These are phyloP conservation scores for Eurytemora carolleeae DNA, from an alignment of 1,140 invertebrate species.

Conservation along the genomic window DNA sequence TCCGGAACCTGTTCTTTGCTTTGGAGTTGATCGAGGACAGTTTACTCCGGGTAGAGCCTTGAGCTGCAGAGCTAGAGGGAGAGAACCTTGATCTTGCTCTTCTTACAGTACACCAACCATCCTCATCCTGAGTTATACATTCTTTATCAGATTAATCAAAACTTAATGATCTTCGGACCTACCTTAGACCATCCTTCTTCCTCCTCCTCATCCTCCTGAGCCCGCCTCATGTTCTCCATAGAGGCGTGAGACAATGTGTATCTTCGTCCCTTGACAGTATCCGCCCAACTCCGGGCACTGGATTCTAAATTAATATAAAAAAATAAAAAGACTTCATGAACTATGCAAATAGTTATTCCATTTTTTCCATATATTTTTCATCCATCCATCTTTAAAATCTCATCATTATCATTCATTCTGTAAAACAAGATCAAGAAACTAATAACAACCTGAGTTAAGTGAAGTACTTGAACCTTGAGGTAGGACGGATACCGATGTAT, in stretches of 20 bases:
- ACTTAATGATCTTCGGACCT: not conserved
- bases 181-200: slow-evolving; percentile 10
- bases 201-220: not conserved
- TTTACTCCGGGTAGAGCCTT: not conserved
- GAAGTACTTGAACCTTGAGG: too few species aligned
- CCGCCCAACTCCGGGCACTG: slow-evolving; percentile 7
- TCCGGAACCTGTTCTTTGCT: not conserved
- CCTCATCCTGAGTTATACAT: not conserved
- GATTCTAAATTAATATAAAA: not conserved
- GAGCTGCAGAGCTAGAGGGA: not conserved
- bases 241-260: not conserved
- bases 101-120: not conserved
- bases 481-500: too few species aligned
- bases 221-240: not conserved
- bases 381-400: too few species aligned
- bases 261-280: slow-evolving; percentile 10
- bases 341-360: not conserved
- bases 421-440: too few species aligned
- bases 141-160: too few species aligned
- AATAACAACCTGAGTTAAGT: too few species aligned
- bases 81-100: not conserved
- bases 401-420: too few species aligned
- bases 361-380: too few species aligned
- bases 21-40: too few species aligned
- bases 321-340: not conserved